Evolutionary conservation across 2,888 invertebrate genomes (phyloP).

Genomic region (Tanytarsus gracilentus): DNA sequence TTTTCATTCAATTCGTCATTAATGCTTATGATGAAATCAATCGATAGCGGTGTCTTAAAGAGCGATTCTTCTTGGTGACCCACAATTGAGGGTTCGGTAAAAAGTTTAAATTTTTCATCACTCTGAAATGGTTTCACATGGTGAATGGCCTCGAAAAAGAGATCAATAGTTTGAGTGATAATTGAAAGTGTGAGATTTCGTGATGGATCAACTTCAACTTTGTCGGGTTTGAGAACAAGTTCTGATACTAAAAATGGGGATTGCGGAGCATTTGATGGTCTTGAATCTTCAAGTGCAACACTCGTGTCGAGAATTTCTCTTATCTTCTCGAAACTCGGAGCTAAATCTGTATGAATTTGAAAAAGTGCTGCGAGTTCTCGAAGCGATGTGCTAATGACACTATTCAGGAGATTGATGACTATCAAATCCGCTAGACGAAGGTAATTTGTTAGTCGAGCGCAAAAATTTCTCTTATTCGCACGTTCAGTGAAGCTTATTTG

Average conservation of each 20-base stretch:
- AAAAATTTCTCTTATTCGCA: slow-evolving; percentile 72
- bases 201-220: slow-evolving; percentile 46
- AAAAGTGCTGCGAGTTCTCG: slow-evolving; percentile 49
- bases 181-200: slow-evolving; percentile 49
- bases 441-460: slow-evolving; percentile 65
- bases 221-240: slow-evolving; percentile 49
- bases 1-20: neutral
- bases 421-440: slow-evolving; percentile 64
- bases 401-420: slow-evolving; percentile 58
- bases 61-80: slow-evolving; percentile 13
- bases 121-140: slow-evolving; percentile 62
- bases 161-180: slow-evolving; percentile 51
- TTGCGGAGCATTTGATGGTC: slow-evolving; percentile 44
- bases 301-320: slow-evolving; percentile 43
- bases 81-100: slow-evolving; percentile 49
- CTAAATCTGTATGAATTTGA: slow-evolving; percentile 46
- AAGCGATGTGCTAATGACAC: slow-evolving; percentile 55
- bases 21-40: slow-evolving; percentile 6
- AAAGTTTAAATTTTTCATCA: slow-evolving; percentile 59
- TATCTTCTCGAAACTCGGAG: slow-evolving; percentile 45
- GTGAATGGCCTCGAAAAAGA: slow-evolving; percentile 60
- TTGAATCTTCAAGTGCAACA: slow-evolving; percentile 45
- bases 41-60: slow-evolving; percentile 7
- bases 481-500: slow-evolving; percentile 83
- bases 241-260: slow-evolving; percentile 47